Evolutionary conservation across 2,888 invertebrate genomes (phyloP).

Genomic region (Athalia cordata): DNA sequence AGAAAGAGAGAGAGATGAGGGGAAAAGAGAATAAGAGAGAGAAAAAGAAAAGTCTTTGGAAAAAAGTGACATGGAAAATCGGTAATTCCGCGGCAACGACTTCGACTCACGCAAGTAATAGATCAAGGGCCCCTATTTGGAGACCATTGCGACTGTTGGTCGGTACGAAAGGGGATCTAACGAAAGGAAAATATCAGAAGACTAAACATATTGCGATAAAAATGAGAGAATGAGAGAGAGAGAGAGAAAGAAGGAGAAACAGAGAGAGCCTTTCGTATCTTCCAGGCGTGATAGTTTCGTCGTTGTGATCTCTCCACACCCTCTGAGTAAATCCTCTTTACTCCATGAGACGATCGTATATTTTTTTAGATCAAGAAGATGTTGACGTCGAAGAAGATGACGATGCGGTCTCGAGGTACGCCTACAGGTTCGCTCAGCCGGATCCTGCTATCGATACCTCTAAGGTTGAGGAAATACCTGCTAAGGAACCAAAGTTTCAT

Average conservation of each 20-base stretch:
- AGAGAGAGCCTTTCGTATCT: not conserved
- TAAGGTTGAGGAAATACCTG: conserved; percentile 92
- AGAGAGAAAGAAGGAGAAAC: not conserved
- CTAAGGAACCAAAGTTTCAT: conserved; percentile 93
- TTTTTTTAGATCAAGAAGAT: conserved; percentile 78
- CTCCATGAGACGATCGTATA: not conserved
- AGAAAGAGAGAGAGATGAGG: too few relatives aligned
- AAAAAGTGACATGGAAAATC: too few relatives aligned
- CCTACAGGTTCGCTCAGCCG: conserved; percentile 77
- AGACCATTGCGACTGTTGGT: too few relatives aligned
- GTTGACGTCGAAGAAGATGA: conserved; percentile 80
- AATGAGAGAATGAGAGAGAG: conserved; percentile 47
- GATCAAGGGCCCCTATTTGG: too few relatives aligned
- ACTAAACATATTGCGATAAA: not conserved
- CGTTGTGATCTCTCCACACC: not conserved
- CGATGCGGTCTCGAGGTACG: conserved; percentile 73
- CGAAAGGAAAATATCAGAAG: not conserved
- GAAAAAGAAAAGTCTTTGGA: too few relatives aligned
- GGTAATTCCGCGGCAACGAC: too few relatives aligned
- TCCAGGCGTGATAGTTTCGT: too few relatives aligned
- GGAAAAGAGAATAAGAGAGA: too few relatives aligned
- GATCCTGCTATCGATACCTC: conserved; percentile 86
- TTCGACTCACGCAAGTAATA: too few relatives aligned
- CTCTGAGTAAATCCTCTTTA: not conserved
- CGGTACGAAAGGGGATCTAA: too few relatives aligned